These are phyloP conservation scores for Stratiolaelaps scimitus DNA, from an alignment of 1,140 invertebrate genomes.

Conservation along the genomic window DNA sequence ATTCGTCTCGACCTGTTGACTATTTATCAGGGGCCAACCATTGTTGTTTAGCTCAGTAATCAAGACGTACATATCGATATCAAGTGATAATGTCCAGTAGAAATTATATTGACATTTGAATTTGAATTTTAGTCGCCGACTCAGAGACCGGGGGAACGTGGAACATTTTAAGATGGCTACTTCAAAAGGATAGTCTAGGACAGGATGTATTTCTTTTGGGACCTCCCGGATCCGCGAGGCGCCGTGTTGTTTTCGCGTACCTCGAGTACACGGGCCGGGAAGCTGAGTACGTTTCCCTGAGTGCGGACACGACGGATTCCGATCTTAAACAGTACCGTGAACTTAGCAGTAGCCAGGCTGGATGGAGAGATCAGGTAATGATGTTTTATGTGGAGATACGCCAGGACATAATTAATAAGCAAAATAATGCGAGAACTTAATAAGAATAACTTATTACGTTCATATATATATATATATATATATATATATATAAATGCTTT, in stretches of 20 bases:
- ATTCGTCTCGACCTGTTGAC: neutral
- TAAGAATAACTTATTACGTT: too few relatives aligned
- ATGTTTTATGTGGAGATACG: too few relatives aligned
- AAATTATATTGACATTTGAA: conserved; percentile 47
- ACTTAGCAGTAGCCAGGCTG: conserved; percentile 68
- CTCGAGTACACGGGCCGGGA: conserved; percentile 71
- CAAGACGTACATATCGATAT: neutral
- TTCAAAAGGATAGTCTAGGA: conserved; percentile 54
- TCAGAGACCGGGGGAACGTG: conserved; percentile 88
- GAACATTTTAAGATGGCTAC: conserved; percentile 37
- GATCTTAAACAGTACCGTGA: conserved; percentile 91
- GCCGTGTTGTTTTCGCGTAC: conserved; percentile 69
- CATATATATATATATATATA: too few relatives aligned
- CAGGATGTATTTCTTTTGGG: conserved; percentile 94
- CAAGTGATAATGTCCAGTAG: conserved; percentile 50
- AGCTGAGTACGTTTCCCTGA: conserved; percentile 82
- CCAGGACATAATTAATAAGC: too few relatives aligned
- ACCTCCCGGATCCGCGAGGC: conserved; percentile 62
- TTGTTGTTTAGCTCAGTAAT: too few relatives aligned
- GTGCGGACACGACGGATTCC: conserved; percentile 86
- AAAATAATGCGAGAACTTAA: too few relatives aligned
- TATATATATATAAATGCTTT: too few relatives aligned
- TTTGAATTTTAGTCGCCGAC: conserved; percentile 48
- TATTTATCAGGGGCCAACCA: neutral
- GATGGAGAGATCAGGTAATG: conserved; percentile 78